Evolutionary conservation across 2,113 vertebrate genomes (phyloP), one percentile per base, ranked within the genome.

Genomic region (Solea senegalensis): DNA sequence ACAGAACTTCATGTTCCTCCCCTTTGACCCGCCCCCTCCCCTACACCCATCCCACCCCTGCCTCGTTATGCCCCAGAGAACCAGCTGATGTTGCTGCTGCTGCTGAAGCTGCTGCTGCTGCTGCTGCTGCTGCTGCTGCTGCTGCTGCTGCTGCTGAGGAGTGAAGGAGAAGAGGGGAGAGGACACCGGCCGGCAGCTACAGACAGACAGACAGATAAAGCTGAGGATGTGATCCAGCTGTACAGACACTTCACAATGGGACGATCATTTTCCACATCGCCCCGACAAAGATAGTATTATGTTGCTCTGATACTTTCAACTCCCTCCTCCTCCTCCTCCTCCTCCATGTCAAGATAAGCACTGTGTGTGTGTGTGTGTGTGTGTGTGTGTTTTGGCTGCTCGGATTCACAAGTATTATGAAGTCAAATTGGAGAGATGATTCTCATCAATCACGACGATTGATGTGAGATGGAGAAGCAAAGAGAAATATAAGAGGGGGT

Each of bases 11-110:
- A 77, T 80, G 76, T 76, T 74, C 65, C 73, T 77, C 80, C 54
- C 80, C 74, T 86, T 61, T 86, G 78, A 80, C 87, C 84, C 77
- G 82, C 77, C 83, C 87, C 78, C 85, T 80, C 54, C 10, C 34
- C 34, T 34, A 9, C 52, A 54, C 87, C 87, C 87, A 63, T 76
- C 86, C 85, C 87, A 71, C 56, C 79, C 86, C 83, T 39, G 49
- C 72, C 52, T 86, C 27, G 43, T 7, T 85, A 8, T 27, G 76
- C 77, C 90, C 86, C 78, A 69, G 60, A 81, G 85, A 79, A 65
- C 45, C 4, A 14, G 75, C 56, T 65, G 76, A 9, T 48, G 45
- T 12, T 13, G 45, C 45, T 48, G 9, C 44, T 8, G 46, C 52
- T 50, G 74, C 44, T 46, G 44, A 21, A 21, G 21, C 14, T 13